phyloP scores from a whole-genome alignment of 2,888 invertebrate species.

The Leptothorax acervorum region DNA sequence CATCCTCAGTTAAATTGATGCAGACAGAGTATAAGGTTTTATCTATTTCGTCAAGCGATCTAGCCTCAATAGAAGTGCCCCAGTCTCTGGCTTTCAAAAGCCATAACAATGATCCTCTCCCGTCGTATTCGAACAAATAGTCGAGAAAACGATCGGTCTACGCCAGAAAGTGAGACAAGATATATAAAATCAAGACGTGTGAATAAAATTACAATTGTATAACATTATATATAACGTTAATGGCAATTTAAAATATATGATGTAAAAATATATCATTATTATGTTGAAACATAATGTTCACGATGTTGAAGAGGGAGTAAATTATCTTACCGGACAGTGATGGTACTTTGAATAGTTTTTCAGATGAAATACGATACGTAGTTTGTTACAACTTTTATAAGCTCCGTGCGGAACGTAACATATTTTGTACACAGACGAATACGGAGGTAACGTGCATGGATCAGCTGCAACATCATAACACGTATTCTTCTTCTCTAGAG shows the following conservation, averaged over 20 bases:
- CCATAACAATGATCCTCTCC: conserved; percentile 96
- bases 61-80: no score
- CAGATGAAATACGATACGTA: neutral
- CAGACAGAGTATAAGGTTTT: no score
- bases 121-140: conserved; percentile 98
- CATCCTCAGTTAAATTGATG: conserved; percentile 96
- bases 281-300: neutral
- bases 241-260: no score
- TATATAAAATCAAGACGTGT: neutral
- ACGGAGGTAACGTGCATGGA: no score
- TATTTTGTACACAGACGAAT: neutral
- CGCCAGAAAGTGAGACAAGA: conserved; percentile 77
- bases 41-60: no score
- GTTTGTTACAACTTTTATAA: neutral
- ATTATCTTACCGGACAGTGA: neutral
- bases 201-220: neutral
- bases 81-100: conserved; percentile 95
- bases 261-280: no score
- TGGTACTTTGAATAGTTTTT: no score
- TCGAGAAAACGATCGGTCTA: conserved; percentile 95
- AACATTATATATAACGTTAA: neutral
- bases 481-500: no score
- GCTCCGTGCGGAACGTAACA: neutral
- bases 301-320: neutral
- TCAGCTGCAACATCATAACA: no score